These are phyloP conservation scores for Acleris sparsana DNA, from an alignment of 2,888 invertebrate genomes.

Conservation along the genomic window DNA sequence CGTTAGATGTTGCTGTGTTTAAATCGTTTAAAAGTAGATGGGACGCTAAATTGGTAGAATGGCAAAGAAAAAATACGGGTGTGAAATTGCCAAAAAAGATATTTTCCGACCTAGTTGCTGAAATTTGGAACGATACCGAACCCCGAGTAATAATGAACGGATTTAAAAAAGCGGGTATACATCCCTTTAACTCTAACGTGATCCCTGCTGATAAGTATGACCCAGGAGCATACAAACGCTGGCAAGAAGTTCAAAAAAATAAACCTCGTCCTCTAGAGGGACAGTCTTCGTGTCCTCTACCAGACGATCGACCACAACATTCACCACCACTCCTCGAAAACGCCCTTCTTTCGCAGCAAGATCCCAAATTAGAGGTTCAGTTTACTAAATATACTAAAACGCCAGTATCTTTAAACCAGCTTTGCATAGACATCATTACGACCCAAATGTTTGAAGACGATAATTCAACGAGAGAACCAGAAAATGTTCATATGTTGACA, in stretches of 20 bases:
- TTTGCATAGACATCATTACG: constrained; percentile 8
- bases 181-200: not conserved
- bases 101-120: not conserved
- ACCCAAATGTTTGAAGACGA: not conserved
- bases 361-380: constrained; percentile 4
- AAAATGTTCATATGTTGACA: too few species aligned
- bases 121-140: constrained; percentile 3
- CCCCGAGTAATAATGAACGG: not conserved
- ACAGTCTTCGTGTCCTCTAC: not conserved
- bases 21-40: constrained; percentile 10
- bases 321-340: constrained; percentile 4
- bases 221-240: constrained; percentile 3
- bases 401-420: constrained; percentile 5
- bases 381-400: constrained; percentile 1
- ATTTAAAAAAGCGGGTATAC: not conserved
- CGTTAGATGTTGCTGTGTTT: constrained; percentile 39
- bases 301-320: not conserved
- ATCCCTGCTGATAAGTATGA: constrained; percentile 1
- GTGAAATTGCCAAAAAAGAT: not conserved
- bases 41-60: constrained; percentile 10
- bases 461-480: not conserved
- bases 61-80: constrained; percentile 5
- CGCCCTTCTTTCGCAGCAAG: constrained; percentile 10
- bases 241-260: not conserved
- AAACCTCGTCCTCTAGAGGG: not conserved